Evolutionary conservation across 2,113 vertebrate species (phyloP).

Genomic region (Oreochromis tanganicae): DNA sequence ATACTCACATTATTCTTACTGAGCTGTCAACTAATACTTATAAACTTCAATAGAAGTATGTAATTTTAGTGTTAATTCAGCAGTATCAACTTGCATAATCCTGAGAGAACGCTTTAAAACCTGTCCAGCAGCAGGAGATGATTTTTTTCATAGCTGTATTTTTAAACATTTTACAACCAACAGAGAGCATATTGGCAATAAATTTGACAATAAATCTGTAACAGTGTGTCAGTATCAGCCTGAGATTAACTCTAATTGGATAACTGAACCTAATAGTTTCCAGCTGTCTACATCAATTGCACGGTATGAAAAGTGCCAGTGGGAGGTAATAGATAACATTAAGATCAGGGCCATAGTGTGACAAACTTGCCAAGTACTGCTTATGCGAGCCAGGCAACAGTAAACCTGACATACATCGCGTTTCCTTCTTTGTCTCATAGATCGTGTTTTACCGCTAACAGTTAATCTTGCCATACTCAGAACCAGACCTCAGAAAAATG

Average conservation of each 20-base stretch:
- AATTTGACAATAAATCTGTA: not conserved
- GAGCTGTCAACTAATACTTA: not conserved
- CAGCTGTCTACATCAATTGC: not conserved
- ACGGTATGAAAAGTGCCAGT: not conserved
- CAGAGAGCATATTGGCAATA: not conserved
- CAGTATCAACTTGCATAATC: not conserved
- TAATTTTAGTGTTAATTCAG: not conserved
- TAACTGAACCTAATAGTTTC: not conserved
- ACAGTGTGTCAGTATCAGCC: not conserved
- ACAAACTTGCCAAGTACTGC: constrained; percentile 3
- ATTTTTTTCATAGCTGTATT: not conserved
- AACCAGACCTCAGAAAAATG: not conserved
- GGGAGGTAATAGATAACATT: not conserved
- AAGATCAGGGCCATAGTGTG: not conserved
- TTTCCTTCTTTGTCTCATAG: not conserved
- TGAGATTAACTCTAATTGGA: not conserved
- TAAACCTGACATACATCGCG: not conserved
- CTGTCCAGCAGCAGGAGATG: not conserved
- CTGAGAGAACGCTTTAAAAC: not conserved
- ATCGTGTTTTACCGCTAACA: not conserved
- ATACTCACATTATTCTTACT: not conserved
- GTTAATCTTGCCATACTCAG: not conserved
- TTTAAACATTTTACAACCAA: not conserved
- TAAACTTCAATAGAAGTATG: not conserved
- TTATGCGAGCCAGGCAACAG: not conserved